These are phyloP conservation scores for Octopus sinensis DNA, from an alignment of 1,140 invertebrate genomes.

Conservation along the genomic window DNA sequence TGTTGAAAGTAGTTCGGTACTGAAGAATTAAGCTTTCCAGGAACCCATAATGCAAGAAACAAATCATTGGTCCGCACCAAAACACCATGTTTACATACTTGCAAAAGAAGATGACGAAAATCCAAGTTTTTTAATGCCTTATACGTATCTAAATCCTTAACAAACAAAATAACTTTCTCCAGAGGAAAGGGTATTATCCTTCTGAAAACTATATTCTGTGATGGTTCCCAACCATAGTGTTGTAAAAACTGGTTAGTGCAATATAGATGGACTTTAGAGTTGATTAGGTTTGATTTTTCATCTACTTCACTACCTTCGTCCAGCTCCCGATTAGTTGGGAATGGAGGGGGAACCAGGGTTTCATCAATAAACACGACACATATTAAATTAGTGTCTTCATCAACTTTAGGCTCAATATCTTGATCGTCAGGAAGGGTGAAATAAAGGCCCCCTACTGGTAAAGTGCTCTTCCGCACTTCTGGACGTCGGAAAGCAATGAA, in stretches of 20 bases:
- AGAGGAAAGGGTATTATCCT: constrained; percentile 34
- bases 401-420: neutral
- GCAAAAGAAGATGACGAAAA: constrained; percentile 34
- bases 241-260: constrained; percentile 35
- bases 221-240: constrained; percentile 37
- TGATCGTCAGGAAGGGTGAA: neutral
- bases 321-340: neutral
- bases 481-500: neutral
- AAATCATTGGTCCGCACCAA: constrained; percentile 42
- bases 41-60: constrained; percentile 36
- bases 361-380: neutral
- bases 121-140: constrained; percentile 35
- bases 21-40: constrained; percentile 29
- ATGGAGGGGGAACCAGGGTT: neutral
- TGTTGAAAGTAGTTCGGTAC: constrained; percentile 33
- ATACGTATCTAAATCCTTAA: constrained; percentile 40
- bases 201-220: constrained; percentile 32
- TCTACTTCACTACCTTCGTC: constrained; percentile 1
- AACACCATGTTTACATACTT: constrained; percentile 38
- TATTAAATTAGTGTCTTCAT: neutral
- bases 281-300: neutral
- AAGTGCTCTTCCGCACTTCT: neutral
- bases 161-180: constrained; percentile 45
- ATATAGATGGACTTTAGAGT: neutral
- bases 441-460: neutral